These are phyloP conservation scores for Drosophila kanekoi DNA, from an alignment of 2,888 invertebrate species.

Conservation along the genomic window DNA sequence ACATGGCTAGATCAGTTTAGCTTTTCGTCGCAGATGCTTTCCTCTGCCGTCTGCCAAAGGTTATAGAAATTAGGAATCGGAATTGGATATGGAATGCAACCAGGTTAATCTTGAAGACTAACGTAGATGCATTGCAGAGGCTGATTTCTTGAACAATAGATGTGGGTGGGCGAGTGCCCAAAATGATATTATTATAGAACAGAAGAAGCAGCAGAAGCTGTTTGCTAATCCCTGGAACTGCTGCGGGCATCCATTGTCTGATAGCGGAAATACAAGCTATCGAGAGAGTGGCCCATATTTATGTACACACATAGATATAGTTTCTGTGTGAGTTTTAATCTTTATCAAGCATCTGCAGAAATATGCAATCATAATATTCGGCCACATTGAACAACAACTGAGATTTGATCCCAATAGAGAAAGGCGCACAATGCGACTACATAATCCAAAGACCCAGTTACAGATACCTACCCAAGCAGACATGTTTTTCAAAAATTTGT, in stretches of 20 bases:
- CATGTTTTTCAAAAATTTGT: slow-evolving; percentile 19
- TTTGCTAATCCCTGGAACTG: slow-evolving; percentile 11
- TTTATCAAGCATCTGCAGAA: slow-evolving; percentile 63
- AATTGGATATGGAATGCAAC: no score
- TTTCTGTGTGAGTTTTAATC: slow-evolving; percentile 27
- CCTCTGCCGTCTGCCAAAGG: no score
- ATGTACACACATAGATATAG: background rate
- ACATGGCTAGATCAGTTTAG: no score
- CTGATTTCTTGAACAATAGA: background rate
- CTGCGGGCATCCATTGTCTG: slow-evolving; percentile 27
- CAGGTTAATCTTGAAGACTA: no score
- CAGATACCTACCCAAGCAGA: slow-evolving; percentile 33
- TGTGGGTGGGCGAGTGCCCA: slow-evolving; percentile 32
- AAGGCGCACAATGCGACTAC: slow-evolving; percentile 28
- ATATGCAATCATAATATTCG: slow-evolving; percentile 64
- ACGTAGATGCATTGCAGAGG: background rate
- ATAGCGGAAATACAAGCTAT: slow-evolving; percentile 28
- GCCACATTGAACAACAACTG: slow-evolving; percentile 48
- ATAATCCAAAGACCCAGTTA: slow-evolving; percentile 46
- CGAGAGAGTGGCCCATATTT: slow-evolving; percentile 14
- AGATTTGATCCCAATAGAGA: slow-evolving; percentile 39
- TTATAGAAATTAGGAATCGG: no score
- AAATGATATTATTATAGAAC: slow-evolving; percentile 4
- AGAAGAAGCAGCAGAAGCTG: background rate
- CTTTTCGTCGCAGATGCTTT: no score